Percentiles rank a stretch among this genome's conserved stretches.
phyloP scores from a whole-genome alignment of 2,888 invertebrate species.

The Agapostemon virescens region DNA sequence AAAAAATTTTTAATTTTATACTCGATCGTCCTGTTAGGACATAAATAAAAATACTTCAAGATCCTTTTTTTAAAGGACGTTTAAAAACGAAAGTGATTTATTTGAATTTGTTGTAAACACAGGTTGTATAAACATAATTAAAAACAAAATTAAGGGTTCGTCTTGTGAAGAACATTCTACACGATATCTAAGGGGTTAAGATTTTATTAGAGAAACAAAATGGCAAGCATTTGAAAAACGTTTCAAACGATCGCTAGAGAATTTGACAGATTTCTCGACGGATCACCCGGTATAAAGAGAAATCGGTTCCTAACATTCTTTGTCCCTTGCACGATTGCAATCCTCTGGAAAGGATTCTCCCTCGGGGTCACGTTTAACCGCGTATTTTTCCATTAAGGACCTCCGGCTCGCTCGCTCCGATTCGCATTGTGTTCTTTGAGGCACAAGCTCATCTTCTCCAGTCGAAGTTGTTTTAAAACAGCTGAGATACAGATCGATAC shows the following conservation, averaged over 20 bases:
- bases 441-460: neutral
- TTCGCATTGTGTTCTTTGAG: constrained; percentile 34
- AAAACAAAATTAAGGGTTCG: neutral
- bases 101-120: too few species aligned
- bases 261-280: neutral
- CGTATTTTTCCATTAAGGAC: constrained; percentile 48
- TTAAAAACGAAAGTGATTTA: neutral
- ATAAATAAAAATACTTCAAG: neutral
- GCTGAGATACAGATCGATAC: neutral
- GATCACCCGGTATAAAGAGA: neutral
- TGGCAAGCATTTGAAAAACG: too few species aligned
- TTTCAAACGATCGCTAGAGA: neutral
- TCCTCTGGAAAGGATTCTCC: neutral
- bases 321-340: neutral
- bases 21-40: neutral
- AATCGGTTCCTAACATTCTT: neutral
- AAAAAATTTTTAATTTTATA: neutral
- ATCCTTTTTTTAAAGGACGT: neutral
- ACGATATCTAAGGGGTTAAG: neutral
- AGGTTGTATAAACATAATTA: neutral
- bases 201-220: too few species aligned
- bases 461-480: neutral
- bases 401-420: constrained; percentile 5
- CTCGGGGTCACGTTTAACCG: constrained; percentile 38
- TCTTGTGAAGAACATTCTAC: neutral